phyloP scores from a whole-genome alignment of 2,888 invertebrate genomes.

The Dasypolia templi region DNA sequence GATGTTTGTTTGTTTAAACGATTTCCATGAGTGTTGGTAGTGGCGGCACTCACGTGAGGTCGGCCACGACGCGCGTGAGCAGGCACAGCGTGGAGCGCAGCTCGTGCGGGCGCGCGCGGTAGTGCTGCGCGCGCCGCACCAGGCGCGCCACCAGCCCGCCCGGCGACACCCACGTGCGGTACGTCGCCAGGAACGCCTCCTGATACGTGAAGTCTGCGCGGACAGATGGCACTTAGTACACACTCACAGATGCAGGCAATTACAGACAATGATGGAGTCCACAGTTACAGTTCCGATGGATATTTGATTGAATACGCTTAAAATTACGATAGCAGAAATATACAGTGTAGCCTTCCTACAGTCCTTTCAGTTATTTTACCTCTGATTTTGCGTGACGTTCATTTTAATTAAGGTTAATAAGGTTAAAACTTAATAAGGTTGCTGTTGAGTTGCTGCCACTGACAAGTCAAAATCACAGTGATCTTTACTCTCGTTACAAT shows the following conservation, averaged over 20 bases:
- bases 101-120: slow-evolving; percentile 91
- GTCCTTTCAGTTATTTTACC: neutral
- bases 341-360: neutral
- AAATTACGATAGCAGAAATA: no score
- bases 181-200: slow-evolving; percentile 99
- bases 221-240: slow-evolving; percentile 39
- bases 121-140: slow-evolving; percentile 93
- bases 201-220: slow-evolving; percentile 96
- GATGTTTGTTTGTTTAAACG: neutral
- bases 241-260: neutral
- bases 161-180: slow-evolving; percentile 98
- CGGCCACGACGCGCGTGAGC: slow-evolving; percentile 98
- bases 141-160: slow-evolving; percentile 96
- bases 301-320: neutral
- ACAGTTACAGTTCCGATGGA: neutral
- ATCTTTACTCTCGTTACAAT: no score
- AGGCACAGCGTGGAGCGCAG: slow-evolving; percentile 97
- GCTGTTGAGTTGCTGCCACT: no score
- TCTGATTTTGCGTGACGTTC: no score
- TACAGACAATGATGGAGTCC: slow-evolving; percentile 28
- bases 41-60: slow-evolving; percentile 95
- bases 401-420: no score
- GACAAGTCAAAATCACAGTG: no score
- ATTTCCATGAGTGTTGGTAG: neutral
- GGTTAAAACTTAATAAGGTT: no score